phyloP scores from a whole-genome alignment of 2,113 vertebrate genomes.

The Triplophysa rosa region DNA sequence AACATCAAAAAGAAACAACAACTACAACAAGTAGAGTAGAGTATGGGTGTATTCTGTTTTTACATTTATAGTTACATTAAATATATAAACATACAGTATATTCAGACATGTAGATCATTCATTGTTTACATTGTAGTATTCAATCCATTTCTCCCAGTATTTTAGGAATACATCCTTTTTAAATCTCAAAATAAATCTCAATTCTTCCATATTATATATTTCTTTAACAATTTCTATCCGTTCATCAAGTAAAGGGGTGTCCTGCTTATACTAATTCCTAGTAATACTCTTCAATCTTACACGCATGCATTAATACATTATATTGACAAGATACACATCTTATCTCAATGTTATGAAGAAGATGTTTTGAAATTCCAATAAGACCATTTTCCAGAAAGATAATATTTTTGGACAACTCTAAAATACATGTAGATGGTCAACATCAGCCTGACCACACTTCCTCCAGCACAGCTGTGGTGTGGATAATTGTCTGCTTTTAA shows the following conservation, averaged over 20 bases:
- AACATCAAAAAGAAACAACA: no score
- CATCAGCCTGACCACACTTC: not conserved
- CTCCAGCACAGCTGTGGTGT: not conserved
- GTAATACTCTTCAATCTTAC: not conserved
- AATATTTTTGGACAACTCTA: not conserved
- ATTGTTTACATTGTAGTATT: not conserved
- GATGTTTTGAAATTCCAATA: not conserved
- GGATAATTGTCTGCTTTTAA: not conserved
- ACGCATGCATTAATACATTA: no score
- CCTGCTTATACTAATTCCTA: not conserved
- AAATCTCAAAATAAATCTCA: not conserved
- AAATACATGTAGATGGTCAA: not conserved
- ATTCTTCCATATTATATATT: not conserved
- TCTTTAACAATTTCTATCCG: not conserved
- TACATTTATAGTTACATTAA: no score
- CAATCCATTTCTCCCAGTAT: not conserved
- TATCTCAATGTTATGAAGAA: not conserved
- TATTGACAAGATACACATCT: not conserved
- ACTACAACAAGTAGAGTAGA: no score
- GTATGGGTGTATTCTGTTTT: no score
- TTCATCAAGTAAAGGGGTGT: not conserved
- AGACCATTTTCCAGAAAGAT: not conserved
- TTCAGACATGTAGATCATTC: not conserved
- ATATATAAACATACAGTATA: no score
- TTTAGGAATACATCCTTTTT: not conserved